Conservation (phyloP, 2,888 invertebrate species). For the Sphaeridia pumilis region DNA sequence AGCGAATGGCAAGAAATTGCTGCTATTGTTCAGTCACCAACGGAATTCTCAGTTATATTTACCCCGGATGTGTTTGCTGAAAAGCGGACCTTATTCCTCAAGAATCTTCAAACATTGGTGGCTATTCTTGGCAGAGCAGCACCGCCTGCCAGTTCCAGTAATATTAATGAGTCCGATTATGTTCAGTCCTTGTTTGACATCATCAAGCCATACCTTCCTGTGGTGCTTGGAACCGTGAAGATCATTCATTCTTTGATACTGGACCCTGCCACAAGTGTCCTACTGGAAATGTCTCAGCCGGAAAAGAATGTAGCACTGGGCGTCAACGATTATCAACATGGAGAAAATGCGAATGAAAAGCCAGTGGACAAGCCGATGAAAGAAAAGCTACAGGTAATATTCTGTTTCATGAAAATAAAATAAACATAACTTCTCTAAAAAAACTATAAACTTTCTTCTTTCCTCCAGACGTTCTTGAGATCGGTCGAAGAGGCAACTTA, state of each 20-base stretch:
- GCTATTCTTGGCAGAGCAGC: slow-evolving; percentile 5
- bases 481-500: slow-evolving; percentile 22
- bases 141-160: slow-evolving; percentile 1
- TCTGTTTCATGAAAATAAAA: no score
- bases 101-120: slow-evolving; percentile 21
- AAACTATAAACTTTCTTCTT: no score
- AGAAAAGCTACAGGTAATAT: slow-evolving; percentile 24
- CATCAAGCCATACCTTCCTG: slow-evolving; percentile 24
- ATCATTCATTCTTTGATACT: slow-evolving; percentile 27
- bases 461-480: slow-evolving; percentile 25
- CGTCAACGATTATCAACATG: neutral
- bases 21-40: slow-evolving; percentile 11
- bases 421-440: no score
- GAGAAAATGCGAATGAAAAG: neutral
- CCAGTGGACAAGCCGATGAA: slow-evolving; percentile 1
- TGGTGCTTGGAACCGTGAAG: slow-evolving; percentile 29
- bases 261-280: slow-evolving; percentile 13
- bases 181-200: slow-evolving; percentile 11
- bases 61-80: slow-evolving; percentile 20
- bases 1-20: slow-evolving; percentile 30
- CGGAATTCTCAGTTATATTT: slow-evolving; percentile 17
- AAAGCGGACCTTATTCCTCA: slow-evolving; percentile 19
- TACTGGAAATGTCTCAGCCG: slow-evolving; percentile 22
- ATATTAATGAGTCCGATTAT: neutral
- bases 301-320: slow-evolving; percentile 28